A percentile compares a stretch with the other conserved stretches of the same genome.
These are phyloP conservation scores for Agrenia bidenticulata DNA, from an alignment of 2,888 invertebrate genomes.

Conservation along the genomic window DNA sequence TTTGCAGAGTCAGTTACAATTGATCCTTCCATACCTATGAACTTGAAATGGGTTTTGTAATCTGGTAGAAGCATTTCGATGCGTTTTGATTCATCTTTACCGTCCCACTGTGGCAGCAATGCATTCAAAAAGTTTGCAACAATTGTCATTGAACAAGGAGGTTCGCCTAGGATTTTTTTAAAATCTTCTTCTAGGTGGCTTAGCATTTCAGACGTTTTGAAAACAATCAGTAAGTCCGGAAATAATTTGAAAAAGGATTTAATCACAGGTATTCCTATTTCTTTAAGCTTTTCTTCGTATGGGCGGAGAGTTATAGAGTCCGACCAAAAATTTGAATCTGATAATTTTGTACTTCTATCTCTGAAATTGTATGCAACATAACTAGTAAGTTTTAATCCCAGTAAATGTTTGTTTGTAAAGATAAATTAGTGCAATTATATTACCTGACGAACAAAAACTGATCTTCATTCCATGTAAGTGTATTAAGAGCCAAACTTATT, in stretches of 20 bases:
- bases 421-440: not conserved
- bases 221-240: constrained; percentile 27
- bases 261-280: constrained; percentile 15
- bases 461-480: constrained; percentile 30
- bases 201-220: constrained; percentile 43
- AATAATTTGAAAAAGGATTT: constrained; percentile 21
- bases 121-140: constrained; percentile 27
- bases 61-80: constrained; percentile 13
- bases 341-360: constrained; percentile 20
- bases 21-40: constrained; percentile 25
- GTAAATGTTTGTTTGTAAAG: not conserved
- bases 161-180: constrained; percentile 22
- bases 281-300: constrained; percentile 13
- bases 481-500: constrained; percentile 28
- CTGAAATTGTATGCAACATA: not conserved
- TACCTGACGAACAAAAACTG: constrained; percentile 29
- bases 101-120: constrained; percentile 12
- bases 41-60: constrained; percentile 22
- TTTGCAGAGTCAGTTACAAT: constrained; percentile 18
- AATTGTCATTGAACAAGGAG: constrained; percentile 17
- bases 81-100: not conserved
- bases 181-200: constrained; percentile 38
- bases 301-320: constrained; percentile 32
- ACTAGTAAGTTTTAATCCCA: not conserved
- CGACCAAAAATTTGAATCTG: constrained; percentile 41